Evolutionary conservation across 2,113 vertebrate species (phyloP).

Genomic region (Sorex araneus): DNA sequence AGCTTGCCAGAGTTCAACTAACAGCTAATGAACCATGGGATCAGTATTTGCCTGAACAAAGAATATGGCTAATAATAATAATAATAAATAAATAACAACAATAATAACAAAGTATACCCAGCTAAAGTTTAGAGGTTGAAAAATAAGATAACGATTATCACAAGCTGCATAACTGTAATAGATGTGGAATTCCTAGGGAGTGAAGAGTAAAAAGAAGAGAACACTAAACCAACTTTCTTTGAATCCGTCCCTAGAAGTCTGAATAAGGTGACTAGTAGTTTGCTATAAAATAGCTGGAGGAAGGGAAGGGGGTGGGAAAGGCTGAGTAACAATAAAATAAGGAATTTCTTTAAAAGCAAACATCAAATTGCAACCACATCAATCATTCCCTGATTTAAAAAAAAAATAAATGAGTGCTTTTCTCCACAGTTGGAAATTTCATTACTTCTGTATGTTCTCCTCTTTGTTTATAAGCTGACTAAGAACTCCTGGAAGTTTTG

Average conservation of each 20-base stretch:
- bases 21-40: not conserved
- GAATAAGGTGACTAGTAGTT: conserved; percentile 41
- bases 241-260: not conserved
- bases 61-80: not conserved
- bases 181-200: conserved; percentile 26
- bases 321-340: conserved; percentile 65
- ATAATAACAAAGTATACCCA: not conserved
- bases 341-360: conserved; percentile 84
- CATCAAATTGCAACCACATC: conserved; percentile 86
- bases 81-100: too few species aligned
- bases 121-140: not conserved
- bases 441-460: conserved; percentile 84
- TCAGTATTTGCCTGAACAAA: not conserved
- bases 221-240: conserved; percentile 47
- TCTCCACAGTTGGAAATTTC: conserved; percentile 87
- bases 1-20: not conserved
- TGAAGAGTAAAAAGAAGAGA: conserved; percentile 3
- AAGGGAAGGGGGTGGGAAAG: not conserved
- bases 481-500: conserved; percentile 86
- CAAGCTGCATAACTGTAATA: not conserved
- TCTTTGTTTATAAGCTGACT: conserved; percentile 87
- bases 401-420: conserved; percentile 85
- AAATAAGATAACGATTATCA: conserved; percentile 7
- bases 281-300: conserved; percentile 53
- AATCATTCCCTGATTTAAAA: conserved; percentile 83